Percentiles rank a stretch among this genome's conserved stretches.
Evolutionary conservation across 2,888 invertebrate genomes (phyloP).

Genomic region (Drosophila macrothrix): DNA sequence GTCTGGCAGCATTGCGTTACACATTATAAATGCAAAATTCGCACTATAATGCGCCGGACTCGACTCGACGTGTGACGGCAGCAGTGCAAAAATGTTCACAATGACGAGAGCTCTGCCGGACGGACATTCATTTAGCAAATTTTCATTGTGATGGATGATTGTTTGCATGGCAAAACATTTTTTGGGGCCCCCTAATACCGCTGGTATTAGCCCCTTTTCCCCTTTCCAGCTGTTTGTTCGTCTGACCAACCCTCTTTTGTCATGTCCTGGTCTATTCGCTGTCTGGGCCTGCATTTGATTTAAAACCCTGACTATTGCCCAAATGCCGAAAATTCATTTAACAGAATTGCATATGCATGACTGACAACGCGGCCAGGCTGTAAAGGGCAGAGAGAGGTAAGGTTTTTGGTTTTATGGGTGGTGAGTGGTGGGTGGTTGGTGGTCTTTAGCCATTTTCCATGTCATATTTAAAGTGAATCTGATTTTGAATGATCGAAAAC

Average conservation of each 20-base stretch:
- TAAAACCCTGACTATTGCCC: constrained; percentile 40
- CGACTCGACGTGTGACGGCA: constrained; percentile 7
- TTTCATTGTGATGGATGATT: constrained; percentile 76
- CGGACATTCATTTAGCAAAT: constrained; percentile 37
- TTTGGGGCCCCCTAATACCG: constrained; percentile 34
- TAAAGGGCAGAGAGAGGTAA: background rate
- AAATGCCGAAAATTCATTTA: constrained; percentile 68
- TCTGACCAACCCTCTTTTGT: background rate
- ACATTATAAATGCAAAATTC: constrained; percentile 79
- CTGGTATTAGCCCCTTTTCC: background rate
- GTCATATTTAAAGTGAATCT: constrained; percentile 27
- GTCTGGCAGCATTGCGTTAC: constrained; percentile 40
- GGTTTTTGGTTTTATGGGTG: background rate
- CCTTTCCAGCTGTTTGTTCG: background rate
- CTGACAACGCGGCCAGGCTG: constrained; percentile 7
- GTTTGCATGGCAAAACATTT: constrained; percentile 74
- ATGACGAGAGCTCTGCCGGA: constrained; percentile 38
- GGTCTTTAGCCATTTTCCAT: constrained; percentile 3
- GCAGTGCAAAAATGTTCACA: constrained; percentile 58
- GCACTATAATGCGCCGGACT: constrained; percentile 69
- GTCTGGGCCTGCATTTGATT: constrained; percentile 29
- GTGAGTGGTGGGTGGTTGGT: background rate
- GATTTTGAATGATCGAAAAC: constrained; percentile 29
- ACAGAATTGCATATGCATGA: constrained; percentile 61
- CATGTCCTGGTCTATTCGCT: constrained; percentile 3